A percentile compares a stretch with the other conserved stretches of the same genome.
Conservation (phyloP, 2,888 invertebrate species). For the Cephus pygmeus region DNA sequence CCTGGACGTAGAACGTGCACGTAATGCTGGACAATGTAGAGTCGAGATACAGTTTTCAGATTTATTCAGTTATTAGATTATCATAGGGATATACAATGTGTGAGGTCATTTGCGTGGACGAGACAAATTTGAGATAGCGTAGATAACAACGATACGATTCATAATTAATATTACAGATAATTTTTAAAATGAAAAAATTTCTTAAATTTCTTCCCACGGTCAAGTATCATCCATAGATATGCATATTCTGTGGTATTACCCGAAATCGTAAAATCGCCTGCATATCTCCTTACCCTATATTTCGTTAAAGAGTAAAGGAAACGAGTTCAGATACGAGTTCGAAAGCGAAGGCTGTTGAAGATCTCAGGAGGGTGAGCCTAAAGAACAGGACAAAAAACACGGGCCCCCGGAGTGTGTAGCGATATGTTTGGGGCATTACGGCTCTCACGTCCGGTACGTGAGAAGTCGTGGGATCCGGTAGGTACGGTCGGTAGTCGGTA, state of each 20-base stretch:
- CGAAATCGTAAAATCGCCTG: not conserved
- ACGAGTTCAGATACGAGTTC: not conserved
- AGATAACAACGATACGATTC: not conserved
- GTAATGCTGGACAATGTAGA: not conserved
- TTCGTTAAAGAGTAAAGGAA: not conserved
- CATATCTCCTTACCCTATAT: not conserved
- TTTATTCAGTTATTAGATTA: no score
- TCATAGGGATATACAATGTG: not conserved
- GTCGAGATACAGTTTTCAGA: not conserved
- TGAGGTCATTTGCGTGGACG: not conserved
- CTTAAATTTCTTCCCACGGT: no score
- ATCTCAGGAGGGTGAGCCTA: conserved; percentile 7
- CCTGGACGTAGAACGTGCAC: not conserved
- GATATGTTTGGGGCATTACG: conserved; percentile 43
- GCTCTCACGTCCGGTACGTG: conserved; percentile 49
- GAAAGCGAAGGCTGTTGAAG: not conserved
- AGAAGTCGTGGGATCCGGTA: conserved; percentile 50
- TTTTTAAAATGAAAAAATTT: no score
- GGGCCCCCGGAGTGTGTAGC: conserved; percentile 17
- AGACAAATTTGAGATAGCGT: not conserved
- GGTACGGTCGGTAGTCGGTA: conserved; percentile 34
- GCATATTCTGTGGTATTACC: not conserved
- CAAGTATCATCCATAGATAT: no score
- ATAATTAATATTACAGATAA: not conserved
- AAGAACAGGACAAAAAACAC: not conserved